Base-by-base conservation (phyloP, 2,888 invertebrate species). In the Phania funesta region DNA sequence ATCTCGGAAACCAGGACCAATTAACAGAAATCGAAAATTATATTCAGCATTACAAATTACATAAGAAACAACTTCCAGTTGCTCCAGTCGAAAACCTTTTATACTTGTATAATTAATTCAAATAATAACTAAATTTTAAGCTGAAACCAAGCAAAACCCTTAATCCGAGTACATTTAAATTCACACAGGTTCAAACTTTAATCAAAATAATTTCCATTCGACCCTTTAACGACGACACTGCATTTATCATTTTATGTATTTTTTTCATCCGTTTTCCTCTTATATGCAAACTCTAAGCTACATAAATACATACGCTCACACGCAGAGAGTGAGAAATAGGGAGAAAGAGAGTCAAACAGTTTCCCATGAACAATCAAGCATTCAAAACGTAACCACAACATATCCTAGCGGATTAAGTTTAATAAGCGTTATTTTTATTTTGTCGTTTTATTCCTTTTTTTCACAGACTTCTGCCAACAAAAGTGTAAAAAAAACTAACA, bases 391-490 rank as follows among this genome's bases (percentile, higher is more conserved):
- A 77, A 82, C 82, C 83, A 73, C 80, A 84, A 84, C 84, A 84
- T 84, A 84, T 85, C 84, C 84, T 84, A 67, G 41, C 77, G 81
- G 85, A 85, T 85, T 85, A 81, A 58, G 65, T 75, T 70, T 83
- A 83, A 84, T 84, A 84, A 79, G 81, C 83, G 71, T 79, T 81
- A 77, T 62, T 73, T 77, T 68, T 20, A 35, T 56, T 48, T 62
- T 41, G 44, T 29, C 16, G 50, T 35, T 62, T 6, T 26, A 32
- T 62, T 3, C 2, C 41, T 35, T 56, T 54, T 35, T 50, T 18
- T n/a, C 13, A 32, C 46, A 52, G 64, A 62, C 44, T 68, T 58
- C 18, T 13, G 35, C 52, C 65, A 64, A 11, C 24, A 67, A 58
- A 26, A 48, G 60, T 60, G 50, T 73, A 52, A 65, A 41, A 52